Conservation (phyloP, 1,140 invertebrate species). For the Adelges cooleyi region DNA sequence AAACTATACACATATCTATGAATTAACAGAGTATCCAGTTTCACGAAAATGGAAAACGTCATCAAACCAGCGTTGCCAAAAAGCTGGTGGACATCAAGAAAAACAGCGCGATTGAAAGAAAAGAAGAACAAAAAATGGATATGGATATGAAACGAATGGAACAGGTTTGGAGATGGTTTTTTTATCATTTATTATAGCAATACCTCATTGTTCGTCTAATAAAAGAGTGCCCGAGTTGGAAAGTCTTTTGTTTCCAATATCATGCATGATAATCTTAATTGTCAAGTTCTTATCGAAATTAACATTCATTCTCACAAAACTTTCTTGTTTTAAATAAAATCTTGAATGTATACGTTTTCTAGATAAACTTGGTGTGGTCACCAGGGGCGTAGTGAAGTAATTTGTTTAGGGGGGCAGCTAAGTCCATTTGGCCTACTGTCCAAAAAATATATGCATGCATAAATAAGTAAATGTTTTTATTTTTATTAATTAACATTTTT, state of each 20-base stretch:
- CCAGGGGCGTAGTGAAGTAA: too few relatives aligned
- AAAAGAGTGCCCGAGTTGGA: too few relatives aligned
- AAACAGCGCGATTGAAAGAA: conserved; percentile 65
- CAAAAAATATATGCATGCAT: not conserved
- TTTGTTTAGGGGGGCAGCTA: too few relatives aligned
- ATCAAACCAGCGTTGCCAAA: conserved; percentile 87
- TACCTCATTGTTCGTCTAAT: too few relatives aligned
- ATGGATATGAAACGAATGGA: conserved; percentile 80
- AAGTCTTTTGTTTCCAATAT: not conserved
- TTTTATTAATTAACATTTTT: not conserved
- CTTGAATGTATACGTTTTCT: too few relatives aligned
- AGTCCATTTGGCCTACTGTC: too few relatives aligned
- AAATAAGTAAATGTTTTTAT: too few relatives aligned
- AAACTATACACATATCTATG: not conserved
- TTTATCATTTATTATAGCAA: conserved; percentile 7
- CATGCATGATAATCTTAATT: conserved; percentile 2
- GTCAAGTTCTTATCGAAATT: not conserved
- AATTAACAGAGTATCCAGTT: conserved; percentile 73
- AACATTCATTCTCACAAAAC: too few relatives aligned
- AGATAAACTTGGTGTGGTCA: too few relatives aligned
- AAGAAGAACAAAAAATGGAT: conserved; percentile 63
- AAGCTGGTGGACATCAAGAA: conserved; percentile 73
- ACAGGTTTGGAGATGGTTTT: too few relatives aligned
- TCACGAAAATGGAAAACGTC: conserved; percentile 85
- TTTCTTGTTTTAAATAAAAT: too few relatives aligned